These are phyloP conservation scores for Arothron firmamentum DNA, from an alignment of 2,113 vertebrate species.

Conservation along the genomic window DNA sequence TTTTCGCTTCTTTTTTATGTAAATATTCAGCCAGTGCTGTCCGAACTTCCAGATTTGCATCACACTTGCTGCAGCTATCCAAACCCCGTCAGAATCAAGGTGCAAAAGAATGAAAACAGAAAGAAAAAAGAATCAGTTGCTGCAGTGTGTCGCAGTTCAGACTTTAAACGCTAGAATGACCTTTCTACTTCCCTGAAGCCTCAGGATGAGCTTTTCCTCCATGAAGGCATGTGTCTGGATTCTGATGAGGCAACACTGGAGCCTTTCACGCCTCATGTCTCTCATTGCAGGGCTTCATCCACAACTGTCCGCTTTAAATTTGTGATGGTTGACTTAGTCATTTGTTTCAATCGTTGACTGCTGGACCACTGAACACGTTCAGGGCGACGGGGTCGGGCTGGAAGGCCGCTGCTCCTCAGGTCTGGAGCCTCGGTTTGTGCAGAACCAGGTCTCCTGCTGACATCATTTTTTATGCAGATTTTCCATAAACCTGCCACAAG, in stretches of 20 bases:
- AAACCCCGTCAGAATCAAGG: neutral
- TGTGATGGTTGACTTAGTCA: neutral
- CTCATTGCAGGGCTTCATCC: constrained; percentile 1
- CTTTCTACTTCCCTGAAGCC: constrained; percentile 4
- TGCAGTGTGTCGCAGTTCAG: constrained; percentile 11
- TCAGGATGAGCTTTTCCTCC: constrained; percentile 19
- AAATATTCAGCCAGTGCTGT: neutral
- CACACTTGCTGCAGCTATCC: too few species aligned
- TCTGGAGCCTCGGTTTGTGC: neutral
- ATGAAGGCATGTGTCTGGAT: constrained; percentile 40
- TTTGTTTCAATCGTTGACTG: neutral
- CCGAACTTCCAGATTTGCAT: neutral
- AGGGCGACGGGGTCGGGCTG: too few species aligned
- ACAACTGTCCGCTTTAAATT: constrained; percentile 3
- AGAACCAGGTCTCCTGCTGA: neutral
- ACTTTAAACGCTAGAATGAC: constrained; percentile 6
- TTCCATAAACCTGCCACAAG: neutral
- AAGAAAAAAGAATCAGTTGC: constrained; percentile 19
- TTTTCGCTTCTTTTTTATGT: neutral
- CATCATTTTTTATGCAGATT: neutral
- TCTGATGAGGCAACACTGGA: constrained; percentile 27
- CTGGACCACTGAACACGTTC: neutral
- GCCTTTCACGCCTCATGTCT: constrained; percentile 22
- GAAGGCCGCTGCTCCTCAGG: neutral
- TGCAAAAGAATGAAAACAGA: neutral